phyloP scores from a whole-genome alignment of 1,140 invertebrate genomes.

The Calephelis virginiensis region DNA sequence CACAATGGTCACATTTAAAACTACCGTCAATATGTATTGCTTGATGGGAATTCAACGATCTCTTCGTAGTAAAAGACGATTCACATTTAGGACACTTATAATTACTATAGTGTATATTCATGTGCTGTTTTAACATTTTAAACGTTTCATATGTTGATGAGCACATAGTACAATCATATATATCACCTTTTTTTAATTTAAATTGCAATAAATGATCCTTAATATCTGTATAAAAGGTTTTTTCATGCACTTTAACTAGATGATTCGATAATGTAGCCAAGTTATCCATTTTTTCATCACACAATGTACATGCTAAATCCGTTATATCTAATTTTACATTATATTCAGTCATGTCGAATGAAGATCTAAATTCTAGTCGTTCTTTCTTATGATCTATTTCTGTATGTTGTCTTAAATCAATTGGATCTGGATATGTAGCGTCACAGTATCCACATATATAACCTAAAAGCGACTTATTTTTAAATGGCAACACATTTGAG shows the following conservation, averaged over 20 bases:
- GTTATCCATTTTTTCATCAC: slow-evolving; percentile 41
- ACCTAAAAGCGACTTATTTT: slow-evolving; percentile 49
- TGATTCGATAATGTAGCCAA: slow-evolving; percentile 46
- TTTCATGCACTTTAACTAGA: slow-evolving; percentile 45
- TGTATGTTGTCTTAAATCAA: slow-evolving; percentile 47
- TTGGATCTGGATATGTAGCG: slow-evolving; percentile 45
- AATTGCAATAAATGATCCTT: slow-evolving; percentile 61
- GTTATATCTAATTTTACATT: slow-evolving; percentile 53
- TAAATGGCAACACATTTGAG: slow-evolving; percentile 56
- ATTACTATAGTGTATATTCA: slow-evolving; percentile 68
- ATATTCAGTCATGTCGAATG: slow-evolving; percentile 51
- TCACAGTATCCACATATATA: slow-evolving; percentile 60
- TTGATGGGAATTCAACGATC: slow-evolving; percentile 51
- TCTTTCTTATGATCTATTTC: slow-evolving; percentile 45
- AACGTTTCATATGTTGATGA: slow-evolving; percentile 58
- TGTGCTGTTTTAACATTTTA: slow-evolving; percentile 71
- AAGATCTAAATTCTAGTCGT: slow-evolving; percentile 44
- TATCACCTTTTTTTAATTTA: slow-evolving; percentile 55
- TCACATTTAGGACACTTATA: slow-evolving; percentile 56
- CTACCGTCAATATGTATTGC: slow-evolving; percentile 57
- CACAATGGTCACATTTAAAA: slow-evolving; percentile 60
- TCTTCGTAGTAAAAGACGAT: slow-evolving; percentile 49
- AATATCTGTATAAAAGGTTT: slow-evolving; percentile 49
- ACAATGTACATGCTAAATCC: slow-evolving; percentile 46
- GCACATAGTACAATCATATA: slow-evolving; percentile 57